Conservation (phyloP, 2,888 invertebrate species). For the Xestia ashworthii region DNA sequence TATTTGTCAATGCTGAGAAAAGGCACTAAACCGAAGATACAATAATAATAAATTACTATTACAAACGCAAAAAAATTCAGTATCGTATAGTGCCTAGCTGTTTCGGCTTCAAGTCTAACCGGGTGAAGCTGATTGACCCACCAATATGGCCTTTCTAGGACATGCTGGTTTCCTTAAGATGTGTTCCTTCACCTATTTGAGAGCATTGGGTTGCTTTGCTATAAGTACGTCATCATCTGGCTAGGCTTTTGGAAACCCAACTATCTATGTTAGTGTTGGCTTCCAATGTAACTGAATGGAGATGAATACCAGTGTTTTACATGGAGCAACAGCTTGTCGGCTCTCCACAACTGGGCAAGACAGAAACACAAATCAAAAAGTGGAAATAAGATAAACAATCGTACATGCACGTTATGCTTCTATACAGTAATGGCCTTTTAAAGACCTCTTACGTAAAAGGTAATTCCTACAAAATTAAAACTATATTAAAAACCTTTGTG, state of each 20-base stretch:
- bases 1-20: background rate
- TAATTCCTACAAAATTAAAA: slow-evolving; percentile 15
- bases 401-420: background rate
- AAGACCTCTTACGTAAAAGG: background rate
- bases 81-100: background rate
- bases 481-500: slow-evolving; percentile 30
- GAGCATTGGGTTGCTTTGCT: background rate
- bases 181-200: background rate
- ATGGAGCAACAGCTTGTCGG: background rate
- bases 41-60: background rate
- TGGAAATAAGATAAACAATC: background rate
- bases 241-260: background rate
- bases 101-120: background rate
- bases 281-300: background rate
- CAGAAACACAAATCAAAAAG: background rate
- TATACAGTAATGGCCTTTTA: background rate
- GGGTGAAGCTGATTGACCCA: too few relatives aligned
- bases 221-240: background rate
- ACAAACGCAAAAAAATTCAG: background rate
- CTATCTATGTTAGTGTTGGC: background rate
- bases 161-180: too few relatives aligned
- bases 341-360: background rate
- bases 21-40: background rate
- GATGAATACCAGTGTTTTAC: background rate
- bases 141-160: too few relatives aligned